Evolutionary conservation across 2,113 vertebrate genomes (phyloP).

Genomic region (Cryptotis parvus): DNA sequence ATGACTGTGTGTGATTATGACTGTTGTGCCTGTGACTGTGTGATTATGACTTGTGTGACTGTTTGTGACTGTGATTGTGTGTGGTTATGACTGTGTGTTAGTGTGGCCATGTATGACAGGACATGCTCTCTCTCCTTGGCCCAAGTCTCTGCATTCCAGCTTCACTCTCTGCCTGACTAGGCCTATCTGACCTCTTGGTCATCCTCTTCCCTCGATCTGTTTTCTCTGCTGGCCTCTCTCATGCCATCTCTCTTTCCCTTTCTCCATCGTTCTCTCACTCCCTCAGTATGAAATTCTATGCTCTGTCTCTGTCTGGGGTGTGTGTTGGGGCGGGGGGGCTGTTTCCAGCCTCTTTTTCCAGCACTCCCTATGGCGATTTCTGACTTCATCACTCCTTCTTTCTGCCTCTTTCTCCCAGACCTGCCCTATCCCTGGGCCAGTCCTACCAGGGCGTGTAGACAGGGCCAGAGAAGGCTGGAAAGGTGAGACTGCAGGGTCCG

Average conservation of each 20-base stretch:
- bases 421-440: background rate
- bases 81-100: background rate
- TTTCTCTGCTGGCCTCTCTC: background rate
- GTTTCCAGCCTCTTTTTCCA: too few relatives aligned
- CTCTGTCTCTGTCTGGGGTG: background rate
- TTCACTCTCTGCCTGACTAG: background rate
- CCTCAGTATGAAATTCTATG: too few relatives aligned
- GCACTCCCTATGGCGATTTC: too few relatives aligned
- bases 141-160: background rate
- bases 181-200: background rate
- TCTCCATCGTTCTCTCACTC: too few relatives aligned
- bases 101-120: too few relatives aligned
- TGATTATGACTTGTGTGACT: background rate
- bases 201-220: background rate
- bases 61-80: too few relatives aligned
- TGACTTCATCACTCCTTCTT: too few relatives aligned
- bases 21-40: too few relatives aligned
- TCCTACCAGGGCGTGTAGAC: background rate
- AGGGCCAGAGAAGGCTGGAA: background rate
- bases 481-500: background rate
- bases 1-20: too few relatives aligned
- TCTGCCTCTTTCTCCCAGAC: background rate
- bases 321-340: too few relatives aligned
- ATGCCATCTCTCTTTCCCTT: background rate
- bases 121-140: background rate